These are phyloP conservation scores for Sminthurides bifidus DNA, from an alignment of 1,140 invertebrate genomes.

Conservation along the genomic window DNA sequence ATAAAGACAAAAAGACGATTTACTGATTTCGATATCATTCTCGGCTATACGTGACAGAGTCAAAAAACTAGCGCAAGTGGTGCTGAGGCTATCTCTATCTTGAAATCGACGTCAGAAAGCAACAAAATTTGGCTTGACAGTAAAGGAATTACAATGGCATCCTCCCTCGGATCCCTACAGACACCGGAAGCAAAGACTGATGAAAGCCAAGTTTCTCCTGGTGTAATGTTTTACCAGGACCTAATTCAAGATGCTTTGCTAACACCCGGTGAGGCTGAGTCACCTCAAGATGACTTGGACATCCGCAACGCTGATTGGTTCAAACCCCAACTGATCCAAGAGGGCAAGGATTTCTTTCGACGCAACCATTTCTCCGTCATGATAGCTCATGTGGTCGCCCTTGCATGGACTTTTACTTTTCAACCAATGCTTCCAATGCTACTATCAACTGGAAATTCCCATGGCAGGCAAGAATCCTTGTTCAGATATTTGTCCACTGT, in stretches of 20 bases:
- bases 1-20: no score
- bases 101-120: no score
- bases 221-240: neutral
- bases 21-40: no score
- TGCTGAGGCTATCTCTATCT: no score
- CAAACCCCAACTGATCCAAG: slow-evolving; percentile 10
- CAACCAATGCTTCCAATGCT: slow-evolving; percentile 1
- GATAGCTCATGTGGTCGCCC: slow-evolving; percentile 8
- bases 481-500: slow-evolving; percentile 16
- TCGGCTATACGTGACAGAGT: no score
- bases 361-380: slow-evolving; percentile 25
- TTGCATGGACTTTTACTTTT: neutral
- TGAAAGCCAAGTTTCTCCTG: neutral
- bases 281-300: neutral
- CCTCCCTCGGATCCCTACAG: neutral
- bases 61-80: no score
- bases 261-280: neutral
- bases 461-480: slow-evolving; percentile 10
- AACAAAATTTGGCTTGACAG: no score
- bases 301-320: slow-evolving; percentile 3
- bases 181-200: neutral
- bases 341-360: slow-evolving; percentile 20
- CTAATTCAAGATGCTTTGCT: slow-evolving; percentile 1
- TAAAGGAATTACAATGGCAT: neutral
- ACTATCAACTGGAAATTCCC: slow-evolving; percentile 6